phyloP scores from a whole-genome alignment of 2,888 invertebrate species.

The Pheosia gnoma region DNA sequence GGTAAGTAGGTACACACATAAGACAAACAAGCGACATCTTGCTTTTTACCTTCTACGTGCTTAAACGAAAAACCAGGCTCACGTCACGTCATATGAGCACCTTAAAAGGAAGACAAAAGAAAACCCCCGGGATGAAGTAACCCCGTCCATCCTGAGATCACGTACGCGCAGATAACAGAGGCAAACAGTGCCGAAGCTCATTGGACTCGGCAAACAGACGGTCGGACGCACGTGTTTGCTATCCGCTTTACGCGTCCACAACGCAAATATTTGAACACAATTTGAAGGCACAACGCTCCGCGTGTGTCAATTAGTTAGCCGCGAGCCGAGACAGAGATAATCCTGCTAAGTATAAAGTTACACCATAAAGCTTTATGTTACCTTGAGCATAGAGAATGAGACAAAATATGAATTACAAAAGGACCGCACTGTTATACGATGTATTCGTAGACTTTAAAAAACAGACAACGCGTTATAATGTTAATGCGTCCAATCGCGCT shows the following conservation, averaged over 20 bases:
- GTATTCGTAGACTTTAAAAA: constrained; percentile 48
- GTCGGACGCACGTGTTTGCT: constrained; percentile 61
- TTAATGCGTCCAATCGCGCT: constrained; percentile 62
- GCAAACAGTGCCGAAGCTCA: constrained; percentile 62
- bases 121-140: constrained; percentile 49
- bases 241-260: constrained; percentile 64
- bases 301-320: constrained; percentile 60
- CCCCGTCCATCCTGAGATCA: constrained; percentile 56
- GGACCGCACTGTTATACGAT: constrained; percentile 43
- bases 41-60: constrained; percentile 53
- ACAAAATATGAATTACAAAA: constrained; percentile 54
- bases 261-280: constrained; percentile 76
- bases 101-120: constrained; percentile 53
- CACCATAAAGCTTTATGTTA: constrained; percentile 27
- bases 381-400: constrained; percentile 24
- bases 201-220: constrained; percentile 69
- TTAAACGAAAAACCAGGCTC: constrained; percentile 36
- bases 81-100: constrained; percentile 54
- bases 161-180: constrained; percentile 57
- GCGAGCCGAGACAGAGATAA: constrained; percentile 42
- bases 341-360: constrained; percentile 44
- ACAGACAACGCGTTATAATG: constrained; percentile 48
- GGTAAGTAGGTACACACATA: neutral
- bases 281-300: constrained; percentile 76
- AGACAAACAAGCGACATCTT: constrained; percentile 23